Conservation (phyloP, 2,113 vertebrate genomes). For the Chrysochloris asiatica region DNA sequence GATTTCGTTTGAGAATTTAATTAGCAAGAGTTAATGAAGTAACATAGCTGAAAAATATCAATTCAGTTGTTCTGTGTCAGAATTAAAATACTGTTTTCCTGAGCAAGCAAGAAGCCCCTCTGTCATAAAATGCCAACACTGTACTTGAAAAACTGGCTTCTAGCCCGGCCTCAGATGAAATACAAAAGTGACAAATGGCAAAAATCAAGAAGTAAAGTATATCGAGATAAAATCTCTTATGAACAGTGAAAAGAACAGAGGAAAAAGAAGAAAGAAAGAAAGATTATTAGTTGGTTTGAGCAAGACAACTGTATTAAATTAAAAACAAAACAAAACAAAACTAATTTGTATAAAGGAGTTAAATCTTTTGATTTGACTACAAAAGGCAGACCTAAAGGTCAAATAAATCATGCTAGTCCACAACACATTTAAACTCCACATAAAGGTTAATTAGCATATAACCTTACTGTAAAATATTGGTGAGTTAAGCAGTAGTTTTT, state of each 20-base stretch:
- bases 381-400: background rate
- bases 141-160: background rate
- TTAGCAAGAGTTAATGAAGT: background rate
- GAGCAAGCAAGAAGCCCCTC: too few species aligned
- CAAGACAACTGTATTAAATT: background rate
- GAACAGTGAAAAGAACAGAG: background rate
- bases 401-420: background rate
- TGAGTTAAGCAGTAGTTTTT: background rate
- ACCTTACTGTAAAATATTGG: background rate
- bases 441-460: background rate
- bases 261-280: too few species aligned
- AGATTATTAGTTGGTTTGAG: background rate
- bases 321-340: too few species aligned
- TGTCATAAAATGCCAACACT: accelerated
- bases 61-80: background rate
- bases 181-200: background rate
- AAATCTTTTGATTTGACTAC: background rate
- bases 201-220: background rate
- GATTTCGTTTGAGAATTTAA: background rate
- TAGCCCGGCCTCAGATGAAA: accelerated
- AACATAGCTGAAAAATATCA: background rate
- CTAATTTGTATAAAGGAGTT: background rate
- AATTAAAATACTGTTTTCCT: background rate
- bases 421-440: background rate
- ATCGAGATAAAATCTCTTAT: background rate